Percentiles rank a stretch among this genome's conserved stretches.
Conservation (phyloP, 2,888 invertebrate species). For the Bellardia bayeri region DNA sequence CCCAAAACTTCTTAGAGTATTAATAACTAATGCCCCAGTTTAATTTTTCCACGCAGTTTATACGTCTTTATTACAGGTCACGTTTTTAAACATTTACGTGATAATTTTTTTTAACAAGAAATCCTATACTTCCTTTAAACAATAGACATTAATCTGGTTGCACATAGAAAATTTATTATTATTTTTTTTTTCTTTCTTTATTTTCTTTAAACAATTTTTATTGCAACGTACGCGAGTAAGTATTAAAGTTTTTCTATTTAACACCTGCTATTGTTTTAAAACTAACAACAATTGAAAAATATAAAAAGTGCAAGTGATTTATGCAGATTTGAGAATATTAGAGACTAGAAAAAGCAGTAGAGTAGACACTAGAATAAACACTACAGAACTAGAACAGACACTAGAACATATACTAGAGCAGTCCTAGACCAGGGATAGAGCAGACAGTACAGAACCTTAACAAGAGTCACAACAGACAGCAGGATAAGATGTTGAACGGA, state of each 20-base stretch:
- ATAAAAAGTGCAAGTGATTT: background rate
- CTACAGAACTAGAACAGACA: too few relatives aligned
- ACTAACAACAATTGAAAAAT: background rate
- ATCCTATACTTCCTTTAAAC: background rate
- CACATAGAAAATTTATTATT: slow-evolving; percentile 2
- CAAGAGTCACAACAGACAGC: too few relatives aligned
- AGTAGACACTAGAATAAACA: too few relatives aligned
- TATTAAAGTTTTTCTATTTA: slow-evolving; percentile 12
- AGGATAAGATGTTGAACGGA: too few relatives aligned
- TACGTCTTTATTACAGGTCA: slow-evolving; percentile 25
- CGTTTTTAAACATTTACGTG: slow-evolving; percentile 43
- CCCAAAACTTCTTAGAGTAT: background rate
- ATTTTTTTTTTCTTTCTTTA: background rate
- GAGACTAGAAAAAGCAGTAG: too few relatives aligned
- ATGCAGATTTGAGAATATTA: too few relatives aligned
- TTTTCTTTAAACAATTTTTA: background rate
- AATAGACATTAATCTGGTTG: slow-evolving; percentile 1
- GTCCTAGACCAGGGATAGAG: too few relatives aligned
- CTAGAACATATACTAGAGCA: too few relatives aligned
- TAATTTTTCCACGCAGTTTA: background rate
- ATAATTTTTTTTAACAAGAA: slow-evolving; percentile 8
- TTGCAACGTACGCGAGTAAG: background rate
- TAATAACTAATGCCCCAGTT: background rate
- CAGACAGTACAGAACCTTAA: too few relatives aligned
- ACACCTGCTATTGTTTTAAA: slow-evolving; percentile 13